Percentiles rank a stretch among this genome's conserved stretches.
Evolutionary conservation across 2,113 vertebrate genomes (phyloP).

Genomic region (Suncus etruscus): DNA sequence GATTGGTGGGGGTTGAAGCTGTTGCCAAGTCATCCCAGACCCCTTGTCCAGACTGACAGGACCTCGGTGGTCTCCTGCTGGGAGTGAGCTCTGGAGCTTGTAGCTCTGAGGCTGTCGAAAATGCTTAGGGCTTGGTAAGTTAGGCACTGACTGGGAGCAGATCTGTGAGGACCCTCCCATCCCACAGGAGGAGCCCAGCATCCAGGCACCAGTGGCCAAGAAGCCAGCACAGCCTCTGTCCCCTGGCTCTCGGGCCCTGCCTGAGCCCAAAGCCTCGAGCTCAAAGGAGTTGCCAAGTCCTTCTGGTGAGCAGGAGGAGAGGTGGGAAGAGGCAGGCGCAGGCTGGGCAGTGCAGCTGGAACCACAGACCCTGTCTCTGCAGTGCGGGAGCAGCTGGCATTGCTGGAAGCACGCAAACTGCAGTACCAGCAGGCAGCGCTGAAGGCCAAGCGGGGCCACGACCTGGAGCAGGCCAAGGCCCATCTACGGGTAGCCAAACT

Average conservation of each 20-base stretch:
- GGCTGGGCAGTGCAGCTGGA: neutral
- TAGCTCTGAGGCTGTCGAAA: neutral
- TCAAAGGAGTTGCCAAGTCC: conserved; percentile 80
- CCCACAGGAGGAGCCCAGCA: conserved; percentile 82
- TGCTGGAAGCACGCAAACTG: conserved; percentile 93
- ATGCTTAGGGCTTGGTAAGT: neutral
- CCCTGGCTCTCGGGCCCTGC: conserved; percentile 75
- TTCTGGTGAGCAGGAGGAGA: conserved; percentile 81
- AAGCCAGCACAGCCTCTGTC: conserved; percentile 82
- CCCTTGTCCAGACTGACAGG: neutral
- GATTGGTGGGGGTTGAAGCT: neutral
- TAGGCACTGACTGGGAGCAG: neutral
- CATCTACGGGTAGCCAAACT: conserved; percentile 92
- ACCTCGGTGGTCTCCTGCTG: neutral
- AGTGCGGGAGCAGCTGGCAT: conserved; percentile 92
- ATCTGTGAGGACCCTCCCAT: neutral
- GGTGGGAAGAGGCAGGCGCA: neutral
- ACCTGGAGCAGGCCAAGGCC: conserved; percentile 93
- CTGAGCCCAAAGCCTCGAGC: conserved; percentile 70
- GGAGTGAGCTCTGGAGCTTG: neutral
- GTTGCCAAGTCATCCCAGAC: neutral
- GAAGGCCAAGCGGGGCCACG: conserved; percentile 95
- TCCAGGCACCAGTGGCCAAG: conserved; percentile 85
- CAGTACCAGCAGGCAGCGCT: conserved; percentile 95
- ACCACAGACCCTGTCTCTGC: conserved; percentile 38